phyloP scores from a whole-genome alignment of 1,140 invertebrate species.

The Papilio polyxenes region DNA sequence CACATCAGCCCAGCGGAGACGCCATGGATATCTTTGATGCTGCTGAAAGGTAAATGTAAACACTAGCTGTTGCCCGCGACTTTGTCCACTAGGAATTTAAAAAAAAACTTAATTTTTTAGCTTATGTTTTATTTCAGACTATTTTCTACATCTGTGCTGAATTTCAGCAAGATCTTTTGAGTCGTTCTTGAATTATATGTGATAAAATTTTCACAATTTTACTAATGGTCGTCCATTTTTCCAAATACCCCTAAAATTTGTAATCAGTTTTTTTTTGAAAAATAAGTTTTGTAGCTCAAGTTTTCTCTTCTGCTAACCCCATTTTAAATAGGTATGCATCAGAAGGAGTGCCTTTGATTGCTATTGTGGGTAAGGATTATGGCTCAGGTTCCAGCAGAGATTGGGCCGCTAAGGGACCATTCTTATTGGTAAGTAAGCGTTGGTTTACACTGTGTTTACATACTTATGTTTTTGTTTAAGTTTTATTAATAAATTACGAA shows the following conservation, averaged over 20 bases:
- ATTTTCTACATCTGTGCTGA: too few species aligned
- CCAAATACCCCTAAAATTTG: too few species aligned
- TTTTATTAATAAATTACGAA: too few species aligned
- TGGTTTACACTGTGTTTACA: too few species aligned
- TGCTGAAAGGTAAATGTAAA: slow-evolving; percentile 89
- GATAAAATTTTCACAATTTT: too few species aligned
- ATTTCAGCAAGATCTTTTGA: too few species aligned
- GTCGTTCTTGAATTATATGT: too few species aligned
- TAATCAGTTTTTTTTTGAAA: too few species aligned
- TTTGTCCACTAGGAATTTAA: background rate
- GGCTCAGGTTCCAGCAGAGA: slow-evolving; percentile 97
- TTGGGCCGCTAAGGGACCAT: slow-evolving; percentile 99
- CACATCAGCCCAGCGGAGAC: slow-evolving; percentile 93
- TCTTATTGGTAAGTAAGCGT: slow-evolving; percentile 85
- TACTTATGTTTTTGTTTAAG: too few species aligned
- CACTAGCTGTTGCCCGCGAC: slow-evolving; percentile 41
- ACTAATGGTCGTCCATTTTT: too few species aligned
- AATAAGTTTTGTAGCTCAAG: background rate
- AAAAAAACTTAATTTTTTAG: too few species aligned
- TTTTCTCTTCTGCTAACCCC: background rate
- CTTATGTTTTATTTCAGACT: too few species aligned
- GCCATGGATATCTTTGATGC: slow-evolving; percentile 98
- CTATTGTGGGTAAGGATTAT: slow-evolving; percentile 98
- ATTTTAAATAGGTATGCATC: slow-evolving; percentile 63
- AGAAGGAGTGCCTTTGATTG: slow-evolving; percentile 88